Base-by-base conservation (phyloP, 2,888 invertebrate species). In the Apamea epomidion region DNA sequence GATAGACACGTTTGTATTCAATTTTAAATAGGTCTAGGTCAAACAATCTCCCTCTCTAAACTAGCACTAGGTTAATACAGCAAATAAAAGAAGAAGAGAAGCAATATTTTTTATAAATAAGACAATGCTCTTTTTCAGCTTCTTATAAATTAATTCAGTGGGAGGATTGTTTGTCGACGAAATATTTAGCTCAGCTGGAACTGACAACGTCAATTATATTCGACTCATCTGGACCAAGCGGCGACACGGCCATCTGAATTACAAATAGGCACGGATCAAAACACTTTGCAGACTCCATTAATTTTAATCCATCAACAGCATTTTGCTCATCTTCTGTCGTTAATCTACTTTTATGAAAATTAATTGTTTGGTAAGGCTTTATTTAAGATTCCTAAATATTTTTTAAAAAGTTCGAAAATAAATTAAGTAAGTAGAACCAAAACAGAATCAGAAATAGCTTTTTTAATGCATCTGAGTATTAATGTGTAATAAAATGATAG, bases 221-320 rank as follows among this genome's bases (percentile, higher is more conserved):
- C 67, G 83, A 80, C 78, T 88, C 87, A 85, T 88, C 83, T 84
- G 86, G 78, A 86, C 75, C 87, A 85, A 89, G 83, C 85, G 86
- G 75, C 88, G 90, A 87, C 88, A 77, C 65, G 76, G 81, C 77
- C 83, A 93, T 93, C 90, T 93, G 89, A 91, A 93, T 91, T 92
- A 91, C 91, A 92, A 93, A 93, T 93, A 81, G 75, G 83, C 82
- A 78, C 83, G 82, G 90, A 92, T 92, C 90, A 90, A 90, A 88
- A 91, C 90, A 81, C 75, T 86, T 85, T 75, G 74, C 76, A 80
- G 60, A 80, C 77, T 87, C 78, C 80, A 86, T 90, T 90, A 82
- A 84, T 86, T 87, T 89, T 88, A 87, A 88, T 89, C 84, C 78
- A 87, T 83, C 70, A 83, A 83, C 76, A 86, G 82, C 81, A 86